Evolutionary conservation across 2,888 invertebrate genomes (phyloP).

Genomic region (Spisula solida): DNA sequence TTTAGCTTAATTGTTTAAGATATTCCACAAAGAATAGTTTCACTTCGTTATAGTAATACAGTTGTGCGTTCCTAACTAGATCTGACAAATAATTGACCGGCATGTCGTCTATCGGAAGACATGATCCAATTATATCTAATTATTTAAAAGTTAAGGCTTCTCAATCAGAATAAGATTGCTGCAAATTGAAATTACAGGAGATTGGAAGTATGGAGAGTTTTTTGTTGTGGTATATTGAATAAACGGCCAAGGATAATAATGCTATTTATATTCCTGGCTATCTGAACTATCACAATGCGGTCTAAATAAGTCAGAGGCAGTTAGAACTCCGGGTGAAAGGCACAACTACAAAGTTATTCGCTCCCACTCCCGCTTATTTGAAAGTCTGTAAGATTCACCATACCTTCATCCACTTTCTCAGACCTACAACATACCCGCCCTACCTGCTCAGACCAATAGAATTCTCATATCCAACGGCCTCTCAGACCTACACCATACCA

Average conservation of each 20-base stretch:
- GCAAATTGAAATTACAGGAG: neutral
- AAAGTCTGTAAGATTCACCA: too few relatives aligned
- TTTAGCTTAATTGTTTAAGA: slow-evolving; percentile 13
- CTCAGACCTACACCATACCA: too few relatives aligned
- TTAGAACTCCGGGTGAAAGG: too few relatives aligned
- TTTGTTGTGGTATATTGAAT: neutral
- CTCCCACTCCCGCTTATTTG: too few relatives aligned
- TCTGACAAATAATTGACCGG: slow-evolving; percentile 10
- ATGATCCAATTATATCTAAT: neutral
- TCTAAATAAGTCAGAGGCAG: too few relatives aligned
- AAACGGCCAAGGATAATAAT: neutral
- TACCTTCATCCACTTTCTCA: too few relatives aligned
- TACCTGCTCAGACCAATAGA: too few relatives aligned
- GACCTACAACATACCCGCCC: too few relatives aligned
- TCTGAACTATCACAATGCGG: neutral
- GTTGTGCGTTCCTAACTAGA: slow-evolving; percentile 4
- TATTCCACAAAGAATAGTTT: slow-evolving; percentile 2
- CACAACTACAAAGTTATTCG: too few relatives aligned
- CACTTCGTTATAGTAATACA: slow-evolving; percentile 10
- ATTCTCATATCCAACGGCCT: too few relatives aligned
- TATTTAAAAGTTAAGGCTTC: neutral
- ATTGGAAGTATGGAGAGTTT: neutral
- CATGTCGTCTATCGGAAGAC: slow-evolving; percentile 8
- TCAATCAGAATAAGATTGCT: slow-evolving; percentile 4
- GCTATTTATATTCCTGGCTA: neutral